phyloP scores from a whole-genome alignment of 2,888 invertebrate species.

The Rosalia funebris region DNA sequence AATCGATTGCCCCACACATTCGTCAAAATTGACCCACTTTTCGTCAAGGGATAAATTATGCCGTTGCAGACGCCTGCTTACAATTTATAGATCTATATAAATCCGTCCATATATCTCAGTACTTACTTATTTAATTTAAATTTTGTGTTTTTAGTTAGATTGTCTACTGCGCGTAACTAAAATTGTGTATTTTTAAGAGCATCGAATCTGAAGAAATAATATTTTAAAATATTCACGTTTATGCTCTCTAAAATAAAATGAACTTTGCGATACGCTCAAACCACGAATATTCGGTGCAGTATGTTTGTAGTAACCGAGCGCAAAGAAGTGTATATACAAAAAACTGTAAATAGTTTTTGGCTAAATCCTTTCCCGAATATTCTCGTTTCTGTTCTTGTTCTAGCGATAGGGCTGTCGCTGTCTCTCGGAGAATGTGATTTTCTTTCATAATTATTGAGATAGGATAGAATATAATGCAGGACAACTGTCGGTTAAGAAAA shows the following conservation, averaged over 20 bases:
- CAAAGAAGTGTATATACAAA: constrained; percentile 9
- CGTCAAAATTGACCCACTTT: too few species aligned
- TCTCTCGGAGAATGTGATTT: constrained; percentile 9
- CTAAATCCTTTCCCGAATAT: constrained; percentile 4
- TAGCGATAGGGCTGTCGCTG: too few species aligned
- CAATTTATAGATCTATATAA: too few species aligned
- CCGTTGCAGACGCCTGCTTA: too few species aligned
- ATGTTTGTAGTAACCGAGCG: constrained; percentile 18
- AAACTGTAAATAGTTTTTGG: constrained; percentile 23
- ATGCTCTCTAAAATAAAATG: too few species aligned
- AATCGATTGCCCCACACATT: too few species aligned
- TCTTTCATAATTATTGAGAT: not conserved
- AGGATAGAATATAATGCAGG: not conserved
- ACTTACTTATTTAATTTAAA: not conserved
- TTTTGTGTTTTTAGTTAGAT: not conserved
- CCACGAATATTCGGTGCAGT: not conserved
- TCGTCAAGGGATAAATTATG: too few species aligned
- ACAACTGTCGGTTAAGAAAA: not conserved
- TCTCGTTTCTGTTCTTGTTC: constrained; percentile 12
- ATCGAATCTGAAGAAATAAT: too few species aligned
- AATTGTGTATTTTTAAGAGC: too few species aligned
- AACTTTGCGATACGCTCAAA: too few species aligned
- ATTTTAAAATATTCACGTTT: too few species aligned
- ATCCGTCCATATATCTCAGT: constrained; percentile 15
- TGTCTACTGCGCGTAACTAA: too few species aligned